Conservation (phyloP, 2,888 invertebrate species). For the Hyles lineata region DNA sequence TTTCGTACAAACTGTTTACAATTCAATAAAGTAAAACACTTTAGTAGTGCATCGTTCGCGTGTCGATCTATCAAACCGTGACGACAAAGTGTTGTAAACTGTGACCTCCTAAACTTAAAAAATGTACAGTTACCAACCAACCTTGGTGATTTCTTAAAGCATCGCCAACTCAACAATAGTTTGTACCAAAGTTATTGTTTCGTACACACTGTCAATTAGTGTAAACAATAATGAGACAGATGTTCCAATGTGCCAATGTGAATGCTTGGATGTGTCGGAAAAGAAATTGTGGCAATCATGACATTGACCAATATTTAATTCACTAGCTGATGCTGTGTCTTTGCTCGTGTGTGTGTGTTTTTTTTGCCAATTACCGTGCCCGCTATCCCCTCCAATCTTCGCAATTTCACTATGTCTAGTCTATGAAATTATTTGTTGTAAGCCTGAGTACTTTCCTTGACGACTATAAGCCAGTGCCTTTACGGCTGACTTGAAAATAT, state of each 20-base stretch:
- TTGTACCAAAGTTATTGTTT: background rate
- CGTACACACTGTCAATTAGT: constrained; percentile 1
- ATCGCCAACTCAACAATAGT: constrained; percentile 55
- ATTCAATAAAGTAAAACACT: constrained; percentile 18
- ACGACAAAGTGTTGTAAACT: constrained; percentile 65
- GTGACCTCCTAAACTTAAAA: constrained; percentile 66
- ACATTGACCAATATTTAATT: too few relatives aligned
- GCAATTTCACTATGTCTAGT: too few relatives aligned
- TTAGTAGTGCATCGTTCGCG: constrained; percentile 55
- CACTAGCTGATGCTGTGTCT: background rate
- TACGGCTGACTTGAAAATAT: too few relatives aligned
- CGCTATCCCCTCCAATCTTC: too few relatives aligned
- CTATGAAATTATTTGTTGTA: too few relatives aligned
- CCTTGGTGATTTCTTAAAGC: constrained; percentile 68
- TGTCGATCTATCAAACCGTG: constrained; percentile 66
- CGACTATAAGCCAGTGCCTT: too few relatives aligned
- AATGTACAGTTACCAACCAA: constrained; percentile 51
- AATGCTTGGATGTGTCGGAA: too few relatives aligned
- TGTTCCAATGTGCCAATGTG: too few relatives aligned
- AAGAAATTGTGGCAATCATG: background rate
- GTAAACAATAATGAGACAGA: background rate
- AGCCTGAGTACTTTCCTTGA: too few relatives aligned
- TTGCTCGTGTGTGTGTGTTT: too few relatives aligned
- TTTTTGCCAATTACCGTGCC: too few relatives aligned
- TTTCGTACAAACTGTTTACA: constrained; percentile 10